These are phyloP conservation scores for Dendronephthya gigantea DNA, from an alignment of 64 coral and sea anemone species.

Conservation along the genomic window DNA sequence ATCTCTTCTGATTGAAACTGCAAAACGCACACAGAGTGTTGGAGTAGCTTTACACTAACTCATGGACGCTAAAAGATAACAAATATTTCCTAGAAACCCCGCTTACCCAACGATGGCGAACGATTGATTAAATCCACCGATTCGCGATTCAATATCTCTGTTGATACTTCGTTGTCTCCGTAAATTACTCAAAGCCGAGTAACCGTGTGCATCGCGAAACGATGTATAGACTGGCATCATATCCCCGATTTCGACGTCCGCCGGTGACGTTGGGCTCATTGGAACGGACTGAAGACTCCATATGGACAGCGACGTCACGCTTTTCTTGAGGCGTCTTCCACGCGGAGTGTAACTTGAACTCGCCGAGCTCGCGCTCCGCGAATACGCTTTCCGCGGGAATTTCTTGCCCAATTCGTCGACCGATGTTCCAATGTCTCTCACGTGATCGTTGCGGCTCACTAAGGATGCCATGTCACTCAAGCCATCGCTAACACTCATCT, in stretches of 20 bases:
- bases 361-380: background rate
- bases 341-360: conserved; percentile 11
- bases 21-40: too few species aligned
- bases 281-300: conserved; percentile 5
- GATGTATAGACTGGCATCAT: conserved; percentile 62
- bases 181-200: conserved; percentile 69
- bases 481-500: background rate
- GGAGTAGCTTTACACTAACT: too few species aligned
- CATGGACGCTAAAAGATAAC: too few species aligned
- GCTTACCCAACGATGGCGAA: conserved; percentile 6
- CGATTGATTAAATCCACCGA: conserved; percentile 6
- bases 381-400: background rate
- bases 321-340: background rate
- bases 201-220: conserved; percentile 67
- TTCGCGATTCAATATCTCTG: conserved; percentile 52
- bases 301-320: background rate
- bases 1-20: too few species aligned
- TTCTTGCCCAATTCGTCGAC: background rate
- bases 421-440: background rate
- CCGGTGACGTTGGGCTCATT: background rate
- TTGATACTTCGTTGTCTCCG: conserved; percentile 75
- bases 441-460: background rate
- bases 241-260: conserved; percentile 43
- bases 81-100: too few species aligned
- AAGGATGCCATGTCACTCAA: background rate